These are phyloP conservation scores for Drosophila tanythrix DNA, from an alignment of 2,888 invertebrate species.

Conservation along the genomic window DNA sequence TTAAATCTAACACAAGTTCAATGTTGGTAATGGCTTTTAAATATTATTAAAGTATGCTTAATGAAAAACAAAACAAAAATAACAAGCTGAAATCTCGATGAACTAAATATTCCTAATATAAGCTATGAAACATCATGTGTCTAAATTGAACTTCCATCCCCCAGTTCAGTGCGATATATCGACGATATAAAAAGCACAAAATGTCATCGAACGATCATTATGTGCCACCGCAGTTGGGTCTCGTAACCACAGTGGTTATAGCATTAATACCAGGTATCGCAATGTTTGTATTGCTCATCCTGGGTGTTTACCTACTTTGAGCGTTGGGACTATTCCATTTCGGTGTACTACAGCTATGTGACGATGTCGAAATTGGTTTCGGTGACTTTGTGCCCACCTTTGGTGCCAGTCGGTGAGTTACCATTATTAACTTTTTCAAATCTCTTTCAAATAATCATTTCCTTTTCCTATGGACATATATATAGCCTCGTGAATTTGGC, in stretches of 20 bases:
- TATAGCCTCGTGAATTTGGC: conserved; percentile 85
- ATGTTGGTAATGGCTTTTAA: too few species aligned
- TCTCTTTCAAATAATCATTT: neutral
- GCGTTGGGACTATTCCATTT: conserved; percentile 93
- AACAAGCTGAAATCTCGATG: neutral
- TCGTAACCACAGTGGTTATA: conserved; percentile 91
- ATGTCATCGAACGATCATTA: conserved; percentile 87
- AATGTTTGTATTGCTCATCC: conserved; percentile 94
- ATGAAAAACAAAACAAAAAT: neutral
- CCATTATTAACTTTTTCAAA: neutral
- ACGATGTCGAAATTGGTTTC: conserved; percentile 95
- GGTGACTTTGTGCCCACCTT: conserved; percentile 94
- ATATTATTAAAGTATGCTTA: neutral
- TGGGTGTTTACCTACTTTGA: conserved; percentile 94
- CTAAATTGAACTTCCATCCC: conserved; percentile 19
- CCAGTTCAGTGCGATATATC: conserved; percentile 91
- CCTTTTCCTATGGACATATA: conserved; percentile 57
- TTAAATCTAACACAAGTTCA: neutral
- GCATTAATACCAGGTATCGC: conserved; percentile 95
- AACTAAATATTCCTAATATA: neutral
- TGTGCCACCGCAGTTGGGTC: conserved; percentile 89
- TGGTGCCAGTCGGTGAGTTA: conserved; percentile 80
- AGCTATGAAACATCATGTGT: neutral
- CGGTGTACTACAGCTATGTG: conserved; percentile 94
- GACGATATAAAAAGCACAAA: conserved; percentile 91